Base-by-base conservation (phyloP, 2,113 vertebrate species). In the Candoia aspera region DNA sequence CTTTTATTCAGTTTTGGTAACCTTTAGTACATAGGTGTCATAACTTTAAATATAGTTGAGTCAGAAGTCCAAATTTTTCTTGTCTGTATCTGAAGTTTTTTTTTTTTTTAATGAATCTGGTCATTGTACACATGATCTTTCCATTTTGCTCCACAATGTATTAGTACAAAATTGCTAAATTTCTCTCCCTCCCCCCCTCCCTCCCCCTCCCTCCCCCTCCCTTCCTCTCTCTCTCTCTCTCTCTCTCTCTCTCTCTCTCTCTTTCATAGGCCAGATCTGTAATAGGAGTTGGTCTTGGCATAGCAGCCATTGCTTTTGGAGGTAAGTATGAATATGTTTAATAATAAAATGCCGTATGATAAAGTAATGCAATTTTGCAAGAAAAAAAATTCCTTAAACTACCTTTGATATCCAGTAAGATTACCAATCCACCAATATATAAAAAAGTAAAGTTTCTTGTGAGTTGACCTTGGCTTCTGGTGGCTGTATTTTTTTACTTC, bases 241-340 rank as follows among this genome's bases (percentile, higher is more conserved):
- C 96, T 94, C 6, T 29, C 64, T 94, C 12, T 90, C 60, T 86
- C 0, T 91, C 53, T 2, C 94, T 11, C 86, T 94, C 96, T 94
- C 91, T 90, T 87, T 58, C 92, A 91, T 92, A 99, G 98, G 98
- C 98, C 64, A 96, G 95, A 86, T 97, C 97, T 92, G 94, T 99
- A 95, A 98, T 99, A 59, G 98, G 98, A 0, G 97, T 99, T 1
- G 99, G 99, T 54, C 98, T 99, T n/a, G 98, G 99, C 11, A 94
- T 99, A 89, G 98, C 99, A 90, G 98, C 98, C 88, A 96, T 98
- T 92, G 98, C 98, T 5, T 98, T 99, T 98, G 99, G 98, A 97
- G 98, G 99, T 99, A 97, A 97, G 96, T n/a, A 60, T 55, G 90
- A 90, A 5, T 8, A 11, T 9, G 4, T 37, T 64, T 55, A 2